These are phyloP conservation scores for Sigmodon hispidus DNA, from an alignment of 2,113 vertebrate genomes.

Conservation along the genomic window DNA sequence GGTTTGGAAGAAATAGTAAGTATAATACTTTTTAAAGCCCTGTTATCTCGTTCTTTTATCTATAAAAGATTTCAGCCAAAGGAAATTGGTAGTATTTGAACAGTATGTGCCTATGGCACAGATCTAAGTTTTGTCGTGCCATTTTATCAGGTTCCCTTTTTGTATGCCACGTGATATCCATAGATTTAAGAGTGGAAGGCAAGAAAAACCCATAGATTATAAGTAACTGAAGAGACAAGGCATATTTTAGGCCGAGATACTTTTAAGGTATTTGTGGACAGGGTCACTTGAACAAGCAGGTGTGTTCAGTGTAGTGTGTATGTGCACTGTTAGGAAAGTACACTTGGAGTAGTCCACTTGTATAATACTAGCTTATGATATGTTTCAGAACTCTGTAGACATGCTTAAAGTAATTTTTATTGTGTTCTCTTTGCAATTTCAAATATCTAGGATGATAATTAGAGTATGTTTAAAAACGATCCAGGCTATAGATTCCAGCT, in stretches of 20 bases:
- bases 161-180: background rate
- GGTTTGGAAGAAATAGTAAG: slow-evolving; percentile 70
- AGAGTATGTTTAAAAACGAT: background rate
- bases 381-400: background rate
- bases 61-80: background rate
- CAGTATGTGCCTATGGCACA: background rate
- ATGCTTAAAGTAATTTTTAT: background rate
- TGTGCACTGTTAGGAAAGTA: background rate
- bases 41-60: background rate
- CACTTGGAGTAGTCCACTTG: background rate
- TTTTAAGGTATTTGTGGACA: slow-evolving; percentile 43
- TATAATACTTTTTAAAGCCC: slow-evolving; percentile 16
- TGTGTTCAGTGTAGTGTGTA: slow-evolving; percentile 4
- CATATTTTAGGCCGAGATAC: background rate
- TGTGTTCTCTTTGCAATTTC: slow-evolving; percentile 40
- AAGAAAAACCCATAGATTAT: slow-evolving; percentile 32
- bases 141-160: background rate
- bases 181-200: slow-evolving; percentile 26
- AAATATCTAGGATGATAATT: background rate
- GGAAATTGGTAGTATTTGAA: slow-evolving; percentile 13
- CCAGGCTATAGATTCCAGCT: background rate
- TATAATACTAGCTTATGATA: background rate
- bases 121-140: background rate
- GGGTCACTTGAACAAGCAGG: slow-evolving; percentile 5
- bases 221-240: slow-evolving; percentile 38